phyloP scores from a whole-genome alignment of 2,113 vertebrate species.

The Macaca mulatta region DNA sequence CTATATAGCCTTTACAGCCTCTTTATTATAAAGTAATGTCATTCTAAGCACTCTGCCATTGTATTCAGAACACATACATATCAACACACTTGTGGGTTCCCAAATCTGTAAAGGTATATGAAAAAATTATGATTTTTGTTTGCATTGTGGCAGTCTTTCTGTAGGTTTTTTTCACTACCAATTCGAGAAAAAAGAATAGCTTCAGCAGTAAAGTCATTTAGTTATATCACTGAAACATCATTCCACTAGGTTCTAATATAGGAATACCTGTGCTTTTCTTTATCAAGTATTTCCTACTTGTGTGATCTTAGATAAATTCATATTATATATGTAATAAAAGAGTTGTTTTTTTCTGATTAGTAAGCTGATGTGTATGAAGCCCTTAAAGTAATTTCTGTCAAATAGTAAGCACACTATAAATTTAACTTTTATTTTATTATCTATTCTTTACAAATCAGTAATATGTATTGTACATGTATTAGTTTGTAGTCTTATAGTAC shows the following conservation, averaged over 20 bases:
- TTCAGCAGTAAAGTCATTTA: background rate
- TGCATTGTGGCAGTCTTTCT: background rate
- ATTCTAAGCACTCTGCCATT: background rate
- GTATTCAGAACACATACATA: background rate
- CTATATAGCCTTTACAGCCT: background rate
- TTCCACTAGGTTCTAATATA: background rate
- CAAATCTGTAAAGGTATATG: background rate
- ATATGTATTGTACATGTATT: background rate
- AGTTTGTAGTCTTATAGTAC: background rate
- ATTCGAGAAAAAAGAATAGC: background rate
- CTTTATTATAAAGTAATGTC: background rate
- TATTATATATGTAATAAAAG: background rate
- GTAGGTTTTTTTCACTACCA: background rate
- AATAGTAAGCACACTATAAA: background rate
- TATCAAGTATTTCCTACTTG: background rate
- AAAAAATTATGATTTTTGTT: background rate
- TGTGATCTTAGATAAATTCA: background rate
- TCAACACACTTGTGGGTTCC: background rate
- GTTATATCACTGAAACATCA: background rate
- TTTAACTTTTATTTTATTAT: background rate
- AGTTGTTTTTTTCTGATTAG: background rate
- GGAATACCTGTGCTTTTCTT: background rate
- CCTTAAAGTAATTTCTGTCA: background rate
- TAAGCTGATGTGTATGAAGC: background rate
- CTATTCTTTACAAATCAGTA: background rate